Base-by-base conservation (phyloP, 2,797 vertebrate genomes). In the Ctenopoma kingsleyae region DNA sequence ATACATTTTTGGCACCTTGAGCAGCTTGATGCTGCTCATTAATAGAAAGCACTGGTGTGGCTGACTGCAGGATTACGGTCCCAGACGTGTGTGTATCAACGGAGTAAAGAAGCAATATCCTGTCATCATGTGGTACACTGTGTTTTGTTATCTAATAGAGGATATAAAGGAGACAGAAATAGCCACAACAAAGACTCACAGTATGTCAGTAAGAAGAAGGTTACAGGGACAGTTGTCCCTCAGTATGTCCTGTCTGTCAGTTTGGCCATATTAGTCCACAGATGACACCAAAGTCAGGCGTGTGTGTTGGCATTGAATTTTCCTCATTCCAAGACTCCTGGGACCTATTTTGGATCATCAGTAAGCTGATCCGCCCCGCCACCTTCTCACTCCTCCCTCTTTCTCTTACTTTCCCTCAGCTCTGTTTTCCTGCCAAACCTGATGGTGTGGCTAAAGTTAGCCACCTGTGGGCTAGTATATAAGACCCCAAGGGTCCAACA, bases 381-480 rank as follows among this genome's bases (percentile, higher is more conserved):
- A 76, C 76, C 85, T 87, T 77, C 83, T 91, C 17, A 66, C 91
- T 88, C 90, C 92, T 82, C 91, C 92, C 87, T 86, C 77, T 87
- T 90, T 92, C 78, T 91, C 78, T 91, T 92, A 85, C 89, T 89
- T 88, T 89, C 84, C 82, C 68, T 75, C 80, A 55, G 84, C 83
- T 89, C 87, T 83, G 67, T 89, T 93, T 93, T 83, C 86, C 95
- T 92, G 93, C 96, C 95, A 94, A 95, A 95, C 92, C 93, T 95
- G 94, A 95, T 89, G 91, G 76, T 78, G 91, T 58, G 87, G 91
- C 96, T 97, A 97, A 94, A 96, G 95, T 97, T 97, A 98, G 95
- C 87, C 86, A 80, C 71, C 52, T 32, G 47, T 67, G 76, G 69
- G 81, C 85, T 83, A 66, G 92, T 98, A 98, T 97, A 97, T 95